Conservation (phyloP, 1,140 invertebrate species). For the Papilio polyxenes region DNA sequence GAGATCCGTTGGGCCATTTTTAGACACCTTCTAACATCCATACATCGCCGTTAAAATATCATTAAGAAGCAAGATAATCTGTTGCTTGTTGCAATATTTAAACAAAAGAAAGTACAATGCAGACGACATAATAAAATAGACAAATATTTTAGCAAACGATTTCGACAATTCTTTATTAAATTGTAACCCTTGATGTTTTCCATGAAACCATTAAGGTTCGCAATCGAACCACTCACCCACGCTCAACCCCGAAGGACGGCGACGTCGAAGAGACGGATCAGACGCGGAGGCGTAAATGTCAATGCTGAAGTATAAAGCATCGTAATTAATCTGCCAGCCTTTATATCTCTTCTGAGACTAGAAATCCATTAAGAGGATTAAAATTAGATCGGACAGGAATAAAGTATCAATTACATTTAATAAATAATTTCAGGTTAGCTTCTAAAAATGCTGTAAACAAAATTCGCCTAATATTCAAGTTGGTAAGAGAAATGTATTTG, state of each 20-base stretch:
- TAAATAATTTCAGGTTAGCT: neutral
- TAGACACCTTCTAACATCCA: too few relatives aligned
- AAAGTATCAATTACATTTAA: neutral
- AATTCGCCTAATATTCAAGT: neutral
- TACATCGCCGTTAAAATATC: too few relatives aligned
- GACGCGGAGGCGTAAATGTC: constrained; percentile 10
- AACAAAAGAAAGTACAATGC: neutral
- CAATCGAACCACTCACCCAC: neutral
- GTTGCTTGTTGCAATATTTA: neutral
- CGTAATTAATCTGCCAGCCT: constrained; percentile 13
- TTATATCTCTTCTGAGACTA: neutral
- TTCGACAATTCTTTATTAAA: neutral
- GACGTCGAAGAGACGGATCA: neutral
- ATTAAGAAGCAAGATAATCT: too few relatives aligned
- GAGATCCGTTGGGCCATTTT: too few relatives aligned
- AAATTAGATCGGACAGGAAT: neutral
- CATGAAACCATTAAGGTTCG: neutral
- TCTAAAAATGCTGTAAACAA: neutral
- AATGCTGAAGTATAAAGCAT: constrained; percentile 1
- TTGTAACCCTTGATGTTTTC: neutral
- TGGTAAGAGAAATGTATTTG: neutral
- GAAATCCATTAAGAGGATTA: neutral
- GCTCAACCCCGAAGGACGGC: constrained; percentile 5
- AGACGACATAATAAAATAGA: neutral
- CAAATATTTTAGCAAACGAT: neutral